Evolutionary conservation across 2,797 vertebrate species (phyloP).

Genomic region (Varecia variegata): DNA sequence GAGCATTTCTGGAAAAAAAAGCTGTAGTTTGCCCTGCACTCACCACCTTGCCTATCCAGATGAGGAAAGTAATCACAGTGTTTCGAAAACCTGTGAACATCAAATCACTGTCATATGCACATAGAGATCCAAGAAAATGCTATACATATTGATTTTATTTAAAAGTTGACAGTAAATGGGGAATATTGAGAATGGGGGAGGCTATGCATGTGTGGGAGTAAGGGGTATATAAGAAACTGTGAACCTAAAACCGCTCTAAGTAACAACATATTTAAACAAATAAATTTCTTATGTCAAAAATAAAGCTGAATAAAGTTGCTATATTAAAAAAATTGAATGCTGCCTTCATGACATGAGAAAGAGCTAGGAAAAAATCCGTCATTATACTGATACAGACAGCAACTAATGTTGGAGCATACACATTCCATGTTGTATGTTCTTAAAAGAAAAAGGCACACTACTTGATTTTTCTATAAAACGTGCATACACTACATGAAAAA

Average conservation of each 20-base stretch:
- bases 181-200: not conserved
- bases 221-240: not conserved
- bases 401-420: not conserved
- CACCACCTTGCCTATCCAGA: not conserved
- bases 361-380: not conserved
- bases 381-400: not conserved
- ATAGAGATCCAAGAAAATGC: not conserved
- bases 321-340: not conserved
- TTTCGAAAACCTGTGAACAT: not conserved
- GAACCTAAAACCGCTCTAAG: not conserved
- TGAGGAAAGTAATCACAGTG: not conserved
- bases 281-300: not conserved
- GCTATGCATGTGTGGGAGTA: not conserved
- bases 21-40: not conserved
- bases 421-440: not conserved
- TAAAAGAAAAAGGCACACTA: conserved; percentile 36
- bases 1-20: not conserved
- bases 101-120: not conserved
- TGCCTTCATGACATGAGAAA: not conserved
- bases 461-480: conserved; percentile 74
- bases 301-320: not conserved
- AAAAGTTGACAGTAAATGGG: not conserved
- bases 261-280: not conserved
- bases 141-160: not conserved
- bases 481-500: conserved; percentile 63